Base-by-base conservation (phyloP, 2,888 invertebrate genomes). In the Ophonus ardosiacus region DNA sequence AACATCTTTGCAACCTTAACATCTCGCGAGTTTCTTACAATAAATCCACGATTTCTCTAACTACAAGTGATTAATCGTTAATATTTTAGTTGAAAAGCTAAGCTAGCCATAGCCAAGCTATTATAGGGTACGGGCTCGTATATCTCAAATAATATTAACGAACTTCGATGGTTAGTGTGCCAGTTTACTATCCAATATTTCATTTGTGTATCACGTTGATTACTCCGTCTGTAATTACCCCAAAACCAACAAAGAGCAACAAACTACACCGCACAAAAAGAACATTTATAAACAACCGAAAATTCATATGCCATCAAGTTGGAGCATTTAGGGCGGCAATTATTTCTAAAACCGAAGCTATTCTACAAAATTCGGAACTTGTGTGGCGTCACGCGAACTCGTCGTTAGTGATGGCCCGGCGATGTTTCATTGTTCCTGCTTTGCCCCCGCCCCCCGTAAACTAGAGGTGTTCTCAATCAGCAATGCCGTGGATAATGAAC, bases 321-420 rank as follows among this genome's bases (percentile, higher is more conserved):
- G 57, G 56, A 85, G 68, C 71, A 85, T 85, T 85, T 85, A 85
- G 71, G 59, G 57, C 85, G 68, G 85, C 80, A 85, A 85, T 85
- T 85, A 85, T 85, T 80, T 68, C 80, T 85, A 85, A 85, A 85
- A 85, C 85, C 79, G 80, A 84, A 85, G 80, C 80, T 80, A 80
- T 85, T 79, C 80, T 80, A 85, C 80, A 85, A 85, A 85, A 85
- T 85, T 85, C 85, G 85, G 85, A 85, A 85, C 68, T 56, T 17
- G 68, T 57, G 38, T 57, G 17, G 31, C 24, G 21, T 71, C 85
- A 85, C 85, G 85, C 85, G 21, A 85, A 56, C 80, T 38, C 38
- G 85, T 85, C 85, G 80, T 85, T 85, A 85, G 85, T 80, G 85
- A 85, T 85, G 85, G 84, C 57, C 85, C 68, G 40, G 68, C 80